Base-by-base conservation (phyloP, 2,888 invertebrate genomes). In the Therioaphis trifolii region DNA sequence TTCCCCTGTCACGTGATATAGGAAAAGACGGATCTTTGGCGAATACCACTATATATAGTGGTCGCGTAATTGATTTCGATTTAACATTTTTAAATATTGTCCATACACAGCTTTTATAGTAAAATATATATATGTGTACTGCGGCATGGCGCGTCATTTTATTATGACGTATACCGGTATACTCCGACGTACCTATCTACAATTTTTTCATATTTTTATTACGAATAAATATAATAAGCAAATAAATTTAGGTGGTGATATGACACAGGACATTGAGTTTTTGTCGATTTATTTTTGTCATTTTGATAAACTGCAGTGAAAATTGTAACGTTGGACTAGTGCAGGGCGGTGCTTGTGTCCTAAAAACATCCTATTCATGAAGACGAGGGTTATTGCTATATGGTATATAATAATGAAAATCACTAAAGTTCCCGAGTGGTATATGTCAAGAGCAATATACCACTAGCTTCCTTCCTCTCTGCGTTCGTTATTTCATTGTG, bases 401-500 rank as follows among this genome's bases (percentile, higher is more conserved):
- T n/a, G n/a, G n/a, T n/a, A n/a, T n/a, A 49, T 49, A 4, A 1
- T 46, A 46, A 69, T 69, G 46, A 69, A 46, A 69, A 69, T 69
- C 24, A 7, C 4, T 15, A 7, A 27, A 46, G 27, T 46, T 27
- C 12, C 12, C 2, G 49, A 71, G 29, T 49, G 12, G 12, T 27
- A 71, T 12, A 46, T 75, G 71, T 75, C 58, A 61, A 58, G 58
- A 58, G n/a, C 12, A 75, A 40, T 75, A 35, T 75, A 24, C 18
- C 43, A 43, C 18, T 58, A 40, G 24, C 58, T 58, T 58, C 24
- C 2, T 43, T 15, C 35, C 35, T 35, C 4, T 35, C 35, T 35
- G 7, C 4, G 27, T 61, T 76, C 24, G n/a, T 12, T 11, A 11
- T 76, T n/a, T n/a, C 7, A 15, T 72, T 52, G 21, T 12, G 24